phyloP scores from a whole-genome alignment of 2,113 vertebrate genomes.

The Oryzias woworae region DNA sequence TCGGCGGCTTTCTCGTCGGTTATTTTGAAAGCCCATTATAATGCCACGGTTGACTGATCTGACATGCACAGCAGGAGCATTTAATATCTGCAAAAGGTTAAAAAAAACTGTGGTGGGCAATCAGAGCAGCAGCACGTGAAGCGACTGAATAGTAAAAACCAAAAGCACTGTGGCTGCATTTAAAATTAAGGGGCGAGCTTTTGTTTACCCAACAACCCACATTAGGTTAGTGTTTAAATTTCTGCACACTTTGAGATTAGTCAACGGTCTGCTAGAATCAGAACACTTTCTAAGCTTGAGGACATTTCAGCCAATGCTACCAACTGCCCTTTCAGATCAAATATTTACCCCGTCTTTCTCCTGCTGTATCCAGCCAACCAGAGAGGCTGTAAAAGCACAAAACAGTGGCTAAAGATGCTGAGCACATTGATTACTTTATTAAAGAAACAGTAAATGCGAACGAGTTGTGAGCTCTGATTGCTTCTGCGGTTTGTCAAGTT shows the following conservation, averaged over 20 bases:
- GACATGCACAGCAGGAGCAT: constrained; percentile 41
- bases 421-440: constrained; percentile 53
- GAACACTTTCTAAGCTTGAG: not conserved
- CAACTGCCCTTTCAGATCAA: constrained; percentile 13
- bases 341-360: constrained; percentile 10
- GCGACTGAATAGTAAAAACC: constrained; percentile 19
- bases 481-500: constrained; percentile 57
- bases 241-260: no score
- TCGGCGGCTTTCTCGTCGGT: constrained; percentile 6
- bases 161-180: constrained; percentile 9
- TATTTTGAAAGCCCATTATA: constrained; percentile 33
- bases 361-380: constrained; percentile 17
- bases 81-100: constrained; percentile 48
- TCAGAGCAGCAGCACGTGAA: constrained; percentile 41
- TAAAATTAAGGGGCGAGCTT: constrained; percentile 7
- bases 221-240: not conserved
- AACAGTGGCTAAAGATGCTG: constrained; percentile 16
- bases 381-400: constrained; percentile 33
- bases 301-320: constrained; percentile 8
- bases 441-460: constrained; percentile 62
- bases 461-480: constrained; percentile 49
- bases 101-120: constrained; percentile 36
- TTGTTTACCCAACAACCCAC: constrained; percentile 8
- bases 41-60: constrained; percentile 30
- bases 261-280: not conserved